A percentile compares a stretch with the other conserved stretches of the same genome.
Evolutionary conservation across 1,140 invertebrate genomes (phyloP).

Genomic region (Drosophila miranda): DNA sequence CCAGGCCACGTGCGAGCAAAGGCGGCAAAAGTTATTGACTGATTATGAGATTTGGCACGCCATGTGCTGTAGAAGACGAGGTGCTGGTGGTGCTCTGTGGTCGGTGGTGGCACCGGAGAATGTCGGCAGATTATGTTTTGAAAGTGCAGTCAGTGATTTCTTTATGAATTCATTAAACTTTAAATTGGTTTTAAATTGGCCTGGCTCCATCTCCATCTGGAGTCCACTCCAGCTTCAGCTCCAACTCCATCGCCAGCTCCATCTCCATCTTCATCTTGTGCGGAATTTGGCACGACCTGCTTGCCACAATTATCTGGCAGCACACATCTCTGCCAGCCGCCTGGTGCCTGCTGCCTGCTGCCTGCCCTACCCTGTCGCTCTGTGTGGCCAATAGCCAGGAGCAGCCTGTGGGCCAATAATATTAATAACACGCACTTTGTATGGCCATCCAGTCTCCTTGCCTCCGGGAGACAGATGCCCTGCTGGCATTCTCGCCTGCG

Average conservation of each 20-base stretch:
- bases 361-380: conserved; percentile 39
- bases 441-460: conserved; percentile 27
- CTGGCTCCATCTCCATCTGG: conserved; percentile 34
- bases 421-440: conserved; percentile 80
- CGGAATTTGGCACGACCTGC: conserved; percentile 78
- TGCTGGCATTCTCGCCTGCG: conserved; percentile 27
- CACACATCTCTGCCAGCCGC: conserved; percentile 61
- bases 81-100: too few species aligned
- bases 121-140: conserved; percentile 79
- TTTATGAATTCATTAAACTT: conserved; percentile 81
- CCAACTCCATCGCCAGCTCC: conserved; percentile 11
- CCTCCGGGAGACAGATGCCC: conserved; percentile 36
- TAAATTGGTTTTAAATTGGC: conserved; percentile 81
- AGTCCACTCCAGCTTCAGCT: conserved; percentile 13
- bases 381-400: conserved; percentile 63
- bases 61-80: conserved; percentile 41
- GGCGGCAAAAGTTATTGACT: conserved; percentile 81
- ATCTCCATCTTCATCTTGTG: conserved; percentile 26
- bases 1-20: conserved; percentile 66
- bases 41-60: conserved; percentile 81
- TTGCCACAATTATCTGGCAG: conserved; percentile 68
- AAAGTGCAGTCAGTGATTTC: conserved; percentile 79
- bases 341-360: conserved; percentile 11
- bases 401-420: conserved; percentile 74
- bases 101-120: conserved; percentile 24